Percentiles rank a stretch among this genome's conserved stretches.
Evolutionary conservation across 1,140 invertebrate species (phyloP).

Genomic region (Trinorchestia longiramus): DNA sequence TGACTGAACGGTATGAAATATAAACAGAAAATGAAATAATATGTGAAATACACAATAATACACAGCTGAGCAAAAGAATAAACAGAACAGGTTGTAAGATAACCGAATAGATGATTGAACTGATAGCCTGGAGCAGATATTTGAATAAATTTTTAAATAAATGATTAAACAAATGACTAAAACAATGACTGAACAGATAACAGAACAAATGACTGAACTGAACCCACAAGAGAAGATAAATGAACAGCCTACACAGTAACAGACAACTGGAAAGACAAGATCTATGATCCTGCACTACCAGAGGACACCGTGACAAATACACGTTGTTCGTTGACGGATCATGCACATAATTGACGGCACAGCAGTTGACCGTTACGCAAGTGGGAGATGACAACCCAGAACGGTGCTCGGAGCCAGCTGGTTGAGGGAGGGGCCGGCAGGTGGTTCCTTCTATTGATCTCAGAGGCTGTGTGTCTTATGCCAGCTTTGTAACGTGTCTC

Average conservation of each 20-base stretch:
- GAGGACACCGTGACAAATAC: background rate
- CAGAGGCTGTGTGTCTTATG: conserved; percentile 6
- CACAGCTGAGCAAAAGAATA: too few relatives aligned
- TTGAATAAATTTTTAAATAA: too few relatives aligned
- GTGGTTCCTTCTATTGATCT: conserved; percentile 19
- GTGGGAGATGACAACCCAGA: background rate
- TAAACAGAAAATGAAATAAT: too few relatives aligned
- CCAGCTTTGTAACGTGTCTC: background rate
- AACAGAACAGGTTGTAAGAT: too few relatives aligned
- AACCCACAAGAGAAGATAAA: background rate
- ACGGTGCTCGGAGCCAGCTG: background rate
- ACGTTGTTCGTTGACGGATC: background rate
- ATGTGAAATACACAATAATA: too few relatives aligned
- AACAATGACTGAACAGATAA: background rate
- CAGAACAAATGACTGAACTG: background rate
- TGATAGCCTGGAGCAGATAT: too few relatives aligned
- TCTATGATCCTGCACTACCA: background rate
- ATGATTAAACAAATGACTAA: background rate
- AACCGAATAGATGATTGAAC: too few relatives aligned
- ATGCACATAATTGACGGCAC: background rate
- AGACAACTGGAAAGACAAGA: background rate
- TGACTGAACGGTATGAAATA: too few relatives aligned
- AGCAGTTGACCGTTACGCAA: background rate
- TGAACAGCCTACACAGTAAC: background rate
- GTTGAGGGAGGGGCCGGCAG: background rate